phyloP scores from a whole-genome alignment of 2,113 vertebrate species.

The Romanogobio albipinnatus region DNA sequence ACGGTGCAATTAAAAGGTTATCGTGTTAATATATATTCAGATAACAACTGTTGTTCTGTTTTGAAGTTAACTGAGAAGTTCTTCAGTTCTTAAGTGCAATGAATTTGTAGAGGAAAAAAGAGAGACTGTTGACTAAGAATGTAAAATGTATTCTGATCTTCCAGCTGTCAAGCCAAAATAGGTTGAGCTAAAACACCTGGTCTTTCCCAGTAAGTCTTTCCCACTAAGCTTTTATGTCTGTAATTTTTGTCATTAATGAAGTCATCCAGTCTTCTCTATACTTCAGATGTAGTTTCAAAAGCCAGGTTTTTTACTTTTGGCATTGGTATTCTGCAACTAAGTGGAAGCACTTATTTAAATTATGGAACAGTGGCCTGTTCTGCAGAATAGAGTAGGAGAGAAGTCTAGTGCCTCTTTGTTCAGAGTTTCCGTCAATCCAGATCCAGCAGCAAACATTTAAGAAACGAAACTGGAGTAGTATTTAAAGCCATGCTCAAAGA shows the following conservation, averaged over 20 bases:
- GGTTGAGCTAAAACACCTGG: not conserved
- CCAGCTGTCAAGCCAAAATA: not conserved
- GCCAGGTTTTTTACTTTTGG: not conserved
- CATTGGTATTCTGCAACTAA: conserved; percentile 22
- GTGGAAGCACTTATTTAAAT: conserved; percentile 29
- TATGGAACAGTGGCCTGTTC: conserved; percentile 17
- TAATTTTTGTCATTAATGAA: conserved; percentile 17
- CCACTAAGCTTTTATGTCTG: conserved; percentile 10
- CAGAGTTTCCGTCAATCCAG: not conserved
- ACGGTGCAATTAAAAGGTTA: conserved; percentile 8
- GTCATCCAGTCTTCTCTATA: not conserved
- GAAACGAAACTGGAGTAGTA: not conserved
- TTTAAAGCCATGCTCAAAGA: not conserved
- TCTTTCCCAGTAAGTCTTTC: too few relatives aligned
- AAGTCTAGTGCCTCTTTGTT: not conserved
- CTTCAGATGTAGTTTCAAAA: conserved; percentile 13
- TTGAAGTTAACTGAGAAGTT: not conserved
- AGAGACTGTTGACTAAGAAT: not conserved
- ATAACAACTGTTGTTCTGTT: not conserved
- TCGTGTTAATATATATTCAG: not conserved
- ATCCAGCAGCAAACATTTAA: not conserved
- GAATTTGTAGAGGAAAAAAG: not conserved
- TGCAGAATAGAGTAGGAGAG: not conserved
- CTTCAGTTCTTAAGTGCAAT: not conserved
- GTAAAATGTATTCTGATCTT: not conserved